Evolutionary conservation across 2,113 vertebrate genomes (phyloP), one percentile per base, ranked within the genome.

Genomic region (Ammodytes dubius): DNA sequence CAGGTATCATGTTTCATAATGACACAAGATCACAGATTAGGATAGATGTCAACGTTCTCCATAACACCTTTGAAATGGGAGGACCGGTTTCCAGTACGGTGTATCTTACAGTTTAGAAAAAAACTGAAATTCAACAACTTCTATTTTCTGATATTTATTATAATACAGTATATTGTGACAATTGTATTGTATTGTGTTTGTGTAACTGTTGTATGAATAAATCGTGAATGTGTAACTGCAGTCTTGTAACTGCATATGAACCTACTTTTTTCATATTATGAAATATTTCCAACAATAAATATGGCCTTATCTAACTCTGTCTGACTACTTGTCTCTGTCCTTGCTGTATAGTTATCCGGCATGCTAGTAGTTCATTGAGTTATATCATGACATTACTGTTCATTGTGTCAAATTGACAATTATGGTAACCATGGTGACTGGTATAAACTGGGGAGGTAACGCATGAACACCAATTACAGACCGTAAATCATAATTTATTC

Each of bases 341-440:
- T 6, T 13, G n/a, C 19, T 69, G 1, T 54, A 58, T 37, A 50
- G 17, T 53, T 14, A 69, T 68, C 52, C 49, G 74, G 15, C 19
- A 47, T 52, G 54, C 19, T 47, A 43, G 17, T 3, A 35, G 13
- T 12, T 56, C 4, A 72, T 49, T 47, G 14, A 6, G 12, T 77
- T 64, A 53, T 2, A 45, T 56, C 4, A 52, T 1, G 11, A 64
- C 6, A 60, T 64, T 64, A 76, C n/a, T 42, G 45, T 52, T 27
- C 17, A 56, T 35, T 66, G 14, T 60, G 17, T 11, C 14, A 53
- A 27, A n/a, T 49, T 74, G 37, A 66, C 14, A 54, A 0, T 37
- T 45, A 69, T 63, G 7, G 40, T 79, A 63, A 73, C 83, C 47
- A 19, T 53, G 45, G 46, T 14, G 35, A 82, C 45, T 7, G 7